Percentiles rank a stretch among this genome's conserved stretches.
phyloP scores from a whole-genome alignment of 2,113 vertebrate genomes.

The Peromyscus polionotus region DNA sequence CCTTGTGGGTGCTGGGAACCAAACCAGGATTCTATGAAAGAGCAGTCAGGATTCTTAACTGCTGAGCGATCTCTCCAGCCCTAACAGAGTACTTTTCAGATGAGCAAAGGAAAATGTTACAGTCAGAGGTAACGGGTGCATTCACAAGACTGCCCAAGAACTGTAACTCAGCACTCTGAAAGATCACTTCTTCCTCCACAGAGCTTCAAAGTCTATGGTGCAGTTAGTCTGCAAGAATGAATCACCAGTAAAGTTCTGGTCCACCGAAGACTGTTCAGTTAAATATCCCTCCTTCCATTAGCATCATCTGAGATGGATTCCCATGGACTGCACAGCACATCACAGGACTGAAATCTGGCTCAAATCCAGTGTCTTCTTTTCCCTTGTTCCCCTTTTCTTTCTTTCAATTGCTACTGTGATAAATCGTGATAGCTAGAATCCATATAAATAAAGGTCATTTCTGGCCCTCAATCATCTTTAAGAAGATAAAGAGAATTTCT shows the following conservation, averaged over 20 bases:
- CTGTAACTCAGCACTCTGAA: neutral
- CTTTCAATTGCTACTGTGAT: neutral
- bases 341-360: neutral
- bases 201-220: neutral
- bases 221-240: neutral
- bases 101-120: neutral
- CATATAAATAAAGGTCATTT: neutral
- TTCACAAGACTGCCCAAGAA: neutral
- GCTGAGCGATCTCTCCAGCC: neutral
- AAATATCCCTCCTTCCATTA: neutral
- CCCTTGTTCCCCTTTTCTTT: neutral
- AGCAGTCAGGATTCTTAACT: neutral
- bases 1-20: neutral
- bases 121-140: neutral
- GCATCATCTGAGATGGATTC: neutral
- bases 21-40: neutral
- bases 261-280: neutral
- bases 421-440: neutral
- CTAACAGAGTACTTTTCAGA: neutral
- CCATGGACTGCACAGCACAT: neutral
- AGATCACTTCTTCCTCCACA: neutral
- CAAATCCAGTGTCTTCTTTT: neutral
- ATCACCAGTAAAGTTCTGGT: neutral
- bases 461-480: neutral
- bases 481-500: neutral